Percentiles rank a stretch among this genome's conserved stretches.
Conservation (phyloP, 2,797 vertebrate species). For the Amazona finschi region DNA sequence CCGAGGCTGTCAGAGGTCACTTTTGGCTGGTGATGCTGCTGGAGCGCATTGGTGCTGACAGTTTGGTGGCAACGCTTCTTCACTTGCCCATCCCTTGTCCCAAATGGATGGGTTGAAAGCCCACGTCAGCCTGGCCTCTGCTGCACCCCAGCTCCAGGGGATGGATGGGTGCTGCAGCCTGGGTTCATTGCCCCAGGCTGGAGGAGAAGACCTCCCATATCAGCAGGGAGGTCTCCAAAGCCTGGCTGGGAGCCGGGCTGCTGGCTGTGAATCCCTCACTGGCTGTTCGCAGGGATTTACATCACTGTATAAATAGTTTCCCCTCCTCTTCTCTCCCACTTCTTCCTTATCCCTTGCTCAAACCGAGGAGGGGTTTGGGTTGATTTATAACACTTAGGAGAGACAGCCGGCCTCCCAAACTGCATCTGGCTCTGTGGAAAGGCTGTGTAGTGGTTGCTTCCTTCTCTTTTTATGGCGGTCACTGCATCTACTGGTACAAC, state of each 20-base stretch:
- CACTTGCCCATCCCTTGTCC: neutral
- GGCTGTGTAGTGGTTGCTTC: neutral
- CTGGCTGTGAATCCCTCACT: neutral
- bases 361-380: neutral
- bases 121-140: neutral
- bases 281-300: neutral
- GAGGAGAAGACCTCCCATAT: neutral
- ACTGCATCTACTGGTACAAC: neutral
- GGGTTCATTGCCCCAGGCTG: neutral
- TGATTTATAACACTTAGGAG: neutral
- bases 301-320: neutral
- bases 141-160: neutral
- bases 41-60: accelerated
- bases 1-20: accelerated
- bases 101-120: neutral
- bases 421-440: neutral
- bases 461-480: neutral
- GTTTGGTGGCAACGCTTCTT: neutral
- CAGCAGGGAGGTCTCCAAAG: neutral
- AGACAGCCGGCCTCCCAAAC: neutral
- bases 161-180: neutral
- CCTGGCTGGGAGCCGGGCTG: neutral
- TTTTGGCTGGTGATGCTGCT: neutral
- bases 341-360: neutral
- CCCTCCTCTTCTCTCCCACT: neutral